Base-by-base conservation (phyloP, 2,113 vertebrate species). In the Menura novaehollandiae region DNA sequence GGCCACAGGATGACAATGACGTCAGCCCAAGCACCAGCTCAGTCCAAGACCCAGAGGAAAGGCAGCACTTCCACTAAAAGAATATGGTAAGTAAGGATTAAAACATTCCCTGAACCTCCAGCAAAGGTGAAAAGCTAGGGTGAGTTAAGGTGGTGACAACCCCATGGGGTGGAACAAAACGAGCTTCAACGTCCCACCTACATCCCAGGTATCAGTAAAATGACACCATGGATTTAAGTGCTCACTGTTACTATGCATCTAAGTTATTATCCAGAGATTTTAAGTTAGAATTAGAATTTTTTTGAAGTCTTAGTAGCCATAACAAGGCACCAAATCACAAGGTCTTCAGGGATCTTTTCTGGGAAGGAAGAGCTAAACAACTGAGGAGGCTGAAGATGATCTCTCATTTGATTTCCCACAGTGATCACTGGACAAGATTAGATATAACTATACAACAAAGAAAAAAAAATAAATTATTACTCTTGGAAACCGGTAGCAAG, bases 131-230 rank as follows among this genome's bases (percentile, higher is more conserved):
- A 82, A 62, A 83, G 43, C 66, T 83, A 67, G 5, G 19, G 33
- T 5, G 52, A 33, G 10, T 15, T 27, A 82, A 63, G 2, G 24
- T 39, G 47, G 47, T 0, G 0, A 68, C n/a, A 68, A 10, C 5
- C 11, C 9, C 0, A 5, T 2, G 15, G 39, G 33, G 49, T 8
- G 2, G 63, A 67, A 72, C 19, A 52, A 30, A 9, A 44, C 19
- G 39, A 49, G 49, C 20, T 73, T 43, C 15, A 69, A 44, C 68
- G 47, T 44, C 43, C 44, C 4, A 18, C 11, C 30, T 15, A 11
- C 14, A 4, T 15, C 9, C 23, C 35, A 78, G 39, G 26, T 15
- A 56, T 10, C 69, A 82, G 22, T 13, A 46, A 62, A 87, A 87
- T 1, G 6, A 4, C 26, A 67, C 62, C 46, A 43, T 5, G 19